phyloP scores from a whole-genome alignment of 2,113 vertebrate genomes.

The Puntigrus tetrazona region DNA sequence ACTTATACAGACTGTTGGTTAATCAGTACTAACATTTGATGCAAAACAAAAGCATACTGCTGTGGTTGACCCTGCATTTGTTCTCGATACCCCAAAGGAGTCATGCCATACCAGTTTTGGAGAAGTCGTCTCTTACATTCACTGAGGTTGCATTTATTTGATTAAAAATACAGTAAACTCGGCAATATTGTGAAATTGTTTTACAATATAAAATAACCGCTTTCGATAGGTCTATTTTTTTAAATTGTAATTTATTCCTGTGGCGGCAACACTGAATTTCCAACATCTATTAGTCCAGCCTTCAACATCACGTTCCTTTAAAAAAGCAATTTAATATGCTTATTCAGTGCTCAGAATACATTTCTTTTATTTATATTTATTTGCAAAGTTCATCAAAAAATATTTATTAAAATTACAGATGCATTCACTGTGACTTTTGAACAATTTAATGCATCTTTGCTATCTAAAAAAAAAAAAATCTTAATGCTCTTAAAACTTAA shows the following conservation, averaged over 20 bases:
- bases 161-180: background rate
- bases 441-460: background rate
- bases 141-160: background rate
- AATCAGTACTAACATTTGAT: conserved; percentile 4
- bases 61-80: background rate
- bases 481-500: too few relatives aligned
- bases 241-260: background rate
- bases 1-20: background rate
- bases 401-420: background rate
- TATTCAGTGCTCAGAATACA: background rate
- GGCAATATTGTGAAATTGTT: background rate
- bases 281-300: too few relatives aligned
- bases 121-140: background rate
- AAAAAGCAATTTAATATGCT: background rate
- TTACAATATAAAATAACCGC: background rate
- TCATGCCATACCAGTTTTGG: background rate
- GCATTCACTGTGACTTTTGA: background rate
- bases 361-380: too few relatives aligned
- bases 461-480: too few relatives aligned
- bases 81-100: background rate
- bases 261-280: too few relatives aligned
- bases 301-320: background rate
- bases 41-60: background rate
- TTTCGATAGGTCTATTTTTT: background rate
- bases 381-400: too few relatives aligned